Conservation (phyloP, 2,113 vertebrate genomes). For the Prochilodus magdalenae region DNA sequence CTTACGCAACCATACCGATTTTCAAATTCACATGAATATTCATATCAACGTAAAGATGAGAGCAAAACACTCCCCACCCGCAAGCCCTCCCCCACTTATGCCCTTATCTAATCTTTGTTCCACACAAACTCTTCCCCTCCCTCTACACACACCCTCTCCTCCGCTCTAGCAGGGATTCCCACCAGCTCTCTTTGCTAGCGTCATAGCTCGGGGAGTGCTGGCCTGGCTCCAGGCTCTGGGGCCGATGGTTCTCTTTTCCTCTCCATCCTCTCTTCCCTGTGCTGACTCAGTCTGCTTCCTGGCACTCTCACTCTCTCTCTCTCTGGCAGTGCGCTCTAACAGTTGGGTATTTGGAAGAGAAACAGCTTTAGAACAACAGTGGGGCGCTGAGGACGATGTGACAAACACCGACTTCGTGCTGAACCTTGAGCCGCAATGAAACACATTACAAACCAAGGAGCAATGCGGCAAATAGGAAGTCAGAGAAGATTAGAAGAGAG, state of each 20-base stretch:
- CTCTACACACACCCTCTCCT: constrained; percentile 30
- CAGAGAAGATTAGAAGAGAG: background rate
- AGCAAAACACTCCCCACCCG: background rate
- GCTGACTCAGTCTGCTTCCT: constrained; percentile 57
- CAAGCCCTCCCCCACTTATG: background rate
- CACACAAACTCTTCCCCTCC: background rate
- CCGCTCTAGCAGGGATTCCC: constrained; percentile 56
- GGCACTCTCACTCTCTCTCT: constrained; percentile 39
- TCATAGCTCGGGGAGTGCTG: constrained; percentile 55
- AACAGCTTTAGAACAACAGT: constrained; percentile 51
- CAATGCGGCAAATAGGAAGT: background rate
- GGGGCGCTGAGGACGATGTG: constrained; percentile 37
- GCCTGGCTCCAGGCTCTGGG: constrained; percentile 51
- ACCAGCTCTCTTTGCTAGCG: constrained; percentile 40
- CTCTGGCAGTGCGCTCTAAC: constrained; percentile 47
- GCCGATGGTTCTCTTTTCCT: constrained; percentile 33
- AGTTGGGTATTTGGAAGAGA: constrained; percentile 57
- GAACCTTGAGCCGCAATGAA: constrained; percentile 15
- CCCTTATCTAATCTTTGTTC: background rate
- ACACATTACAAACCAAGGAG: background rate
- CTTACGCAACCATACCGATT: background rate
- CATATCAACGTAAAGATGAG: background rate
- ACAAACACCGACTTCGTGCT: constrained; percentile 42
- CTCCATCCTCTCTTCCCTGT: constrained; percentile 44
- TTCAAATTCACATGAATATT: background rate